Evolutionary conservation across 2,113 vertebrate genomes (phyloP), one percentile per base, ranked within the genome.

Genomic region (Formicarius rufipectus): DNA sequence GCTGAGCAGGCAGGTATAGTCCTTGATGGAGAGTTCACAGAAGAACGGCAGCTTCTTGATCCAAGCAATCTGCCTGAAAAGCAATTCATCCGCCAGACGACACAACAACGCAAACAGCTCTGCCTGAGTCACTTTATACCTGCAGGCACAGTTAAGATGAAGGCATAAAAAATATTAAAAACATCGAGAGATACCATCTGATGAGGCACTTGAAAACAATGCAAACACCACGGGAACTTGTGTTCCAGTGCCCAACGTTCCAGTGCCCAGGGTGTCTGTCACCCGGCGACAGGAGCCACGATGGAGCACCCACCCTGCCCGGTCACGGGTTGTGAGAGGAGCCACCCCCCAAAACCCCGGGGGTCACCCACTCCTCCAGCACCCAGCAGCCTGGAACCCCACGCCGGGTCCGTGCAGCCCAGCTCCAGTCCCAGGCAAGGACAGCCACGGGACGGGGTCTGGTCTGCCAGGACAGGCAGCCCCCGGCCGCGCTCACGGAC

Each of bases 11-110:
- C 99, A 99, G 69, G 99, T 99, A 98, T 99, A 99, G 98, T 99
- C 99, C 96, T 99, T 99, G 95, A 99, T 99, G 98, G 99, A 99
- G 86, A 99, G 99, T 82, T 99, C 99, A 0, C 99, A 99, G 98
- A 99, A 99, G 98, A 99, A 99, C 0, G 99, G 99, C 97, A 99
- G 98, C 98, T 99, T 99, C 98, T 99, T 99, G 97, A 99, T 99
- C 99, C 99, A 99, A 84, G 99, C 98, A 95, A 99, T 99, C 98
- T 99, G 99, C 53, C 99, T 98, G 97, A 99, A 99, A 67, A 99
- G 99, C 95, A 99, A 98, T 97, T 99, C 99, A 7, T 99, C 99
- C 0, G 99, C 99, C 98, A 99, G 98, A 28, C 99, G 99, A 88
- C 99, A 99, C 93, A 99, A 97, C 97, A 99, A 96, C 4, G 99